Percentiles rank a stretch among this genome's conserved stretches.
phyloP scores from a whole-genome alignment of 2,797 vertebrate species.

The Chloroceryle amazona region DNA sequence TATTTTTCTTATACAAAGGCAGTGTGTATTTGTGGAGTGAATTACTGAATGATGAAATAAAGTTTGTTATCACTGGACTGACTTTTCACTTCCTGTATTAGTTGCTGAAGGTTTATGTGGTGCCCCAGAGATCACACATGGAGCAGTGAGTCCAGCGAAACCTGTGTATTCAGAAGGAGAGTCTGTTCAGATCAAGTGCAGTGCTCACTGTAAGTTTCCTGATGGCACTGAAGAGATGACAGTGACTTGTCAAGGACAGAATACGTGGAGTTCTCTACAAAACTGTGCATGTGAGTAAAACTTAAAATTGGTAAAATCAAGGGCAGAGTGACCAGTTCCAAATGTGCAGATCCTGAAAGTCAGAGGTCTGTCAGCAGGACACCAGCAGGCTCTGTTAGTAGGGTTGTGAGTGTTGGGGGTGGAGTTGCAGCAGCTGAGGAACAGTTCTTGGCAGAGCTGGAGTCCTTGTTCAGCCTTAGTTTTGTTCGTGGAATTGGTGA shows the following conservation, averaged over 20 bases:
- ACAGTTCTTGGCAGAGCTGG: not conserved
- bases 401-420: not conserved
- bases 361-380: not conserved
- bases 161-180: not conserved
- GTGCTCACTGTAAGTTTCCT: not conserved
- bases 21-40: not conserved
- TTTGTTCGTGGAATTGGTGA: not conserved
- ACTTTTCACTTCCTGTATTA: not conserved
- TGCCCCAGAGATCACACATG: not conserved
- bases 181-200: not conserved
- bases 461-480: not conserved
- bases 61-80: not conserved
- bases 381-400: not conserved
- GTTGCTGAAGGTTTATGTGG: not conserved
- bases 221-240: not conserved
- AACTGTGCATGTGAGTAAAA: constrained; percentile 10
- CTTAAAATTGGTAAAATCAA: not conserved
- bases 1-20: not conserved
- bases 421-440: not conserved
- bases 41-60: not conserved
- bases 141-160: not conserved
- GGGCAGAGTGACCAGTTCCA: not conserved
- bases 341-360: not conserved
- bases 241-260: not conserved
- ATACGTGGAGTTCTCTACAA: not conserved